A percentile compares a stretch with the other conserved stretches of the same genome.
phyloP scores from a whole-genome alignment of 1,140 invertebrate species.

The Drosophila chauvacae region DNA sequence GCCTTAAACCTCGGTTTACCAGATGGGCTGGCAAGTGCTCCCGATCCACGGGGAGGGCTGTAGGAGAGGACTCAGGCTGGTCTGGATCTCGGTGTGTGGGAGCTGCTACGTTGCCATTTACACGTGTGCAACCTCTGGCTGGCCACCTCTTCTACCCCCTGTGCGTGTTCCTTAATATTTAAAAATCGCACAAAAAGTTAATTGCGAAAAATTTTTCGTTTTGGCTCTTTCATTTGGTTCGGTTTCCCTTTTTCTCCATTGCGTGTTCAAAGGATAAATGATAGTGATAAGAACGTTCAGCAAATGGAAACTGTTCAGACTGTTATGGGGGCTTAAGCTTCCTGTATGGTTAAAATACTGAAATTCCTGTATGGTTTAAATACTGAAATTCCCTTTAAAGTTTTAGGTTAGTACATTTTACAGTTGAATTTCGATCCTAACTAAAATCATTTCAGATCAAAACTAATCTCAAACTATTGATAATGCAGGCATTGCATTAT shows the following conservation, averaged over 20 bases:
- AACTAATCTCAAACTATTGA: slow-evolving; percentile 21
- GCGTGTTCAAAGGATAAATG: slow-evolving; percentile 62
- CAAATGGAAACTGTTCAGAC: neutral
- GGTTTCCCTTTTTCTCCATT: slow-evolving; percentile 39
- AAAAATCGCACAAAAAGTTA: slow-evolving; percentile 75
- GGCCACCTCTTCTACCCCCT: slow-evolving; percentile 1
- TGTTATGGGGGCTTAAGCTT: neutral
- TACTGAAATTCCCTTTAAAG: neutral
- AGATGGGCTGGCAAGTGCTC: slow-evolving; percentile 60
- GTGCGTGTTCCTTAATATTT: slow-evolving; percentile 81
- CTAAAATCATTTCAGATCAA: slow-evolving; percentile 16
- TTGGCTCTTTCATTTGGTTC: slow-evolving; percentile 24
- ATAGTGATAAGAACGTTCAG: slow-evolving; percentile 52
- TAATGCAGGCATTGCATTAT: slow-evolving; percentile 7
- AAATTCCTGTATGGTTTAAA: neutral
- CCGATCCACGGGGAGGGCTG: slow-evolving; percentile 12
- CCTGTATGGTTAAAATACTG: neutral
- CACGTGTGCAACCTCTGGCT: slow-evolving; percentile 26
- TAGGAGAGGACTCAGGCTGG: neutral
- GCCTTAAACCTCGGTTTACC: slow-evolving; percentile 18
- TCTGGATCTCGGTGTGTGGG: slow-evolving; percentile 44
- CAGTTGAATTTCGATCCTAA: neutral
- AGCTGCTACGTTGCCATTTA: slow-evolving; percentile 43
- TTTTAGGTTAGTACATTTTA: neutral
- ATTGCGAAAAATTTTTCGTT: slow-evolving; percentile 60